Percentiles rank a stretch among this genome's conserved stretches.
These are phyloP conservation scores for Penaeus indicus DNA, from an alignment of 1,140 invertebrate species.

Conservation along the genomic window DNA sequence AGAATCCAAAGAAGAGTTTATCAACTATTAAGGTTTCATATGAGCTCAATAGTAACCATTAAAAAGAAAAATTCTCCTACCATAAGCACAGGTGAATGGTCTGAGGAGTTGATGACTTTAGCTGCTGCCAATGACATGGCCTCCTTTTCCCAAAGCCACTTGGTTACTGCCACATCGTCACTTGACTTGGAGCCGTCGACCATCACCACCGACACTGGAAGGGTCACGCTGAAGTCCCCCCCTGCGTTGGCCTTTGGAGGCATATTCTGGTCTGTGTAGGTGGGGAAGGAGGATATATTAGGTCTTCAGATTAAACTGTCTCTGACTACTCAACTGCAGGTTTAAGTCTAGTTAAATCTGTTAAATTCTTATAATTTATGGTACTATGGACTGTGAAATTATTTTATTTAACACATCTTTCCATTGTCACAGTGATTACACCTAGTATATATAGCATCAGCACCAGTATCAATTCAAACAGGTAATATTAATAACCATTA, in stretches of 20 bases:
- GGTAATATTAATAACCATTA: too few relatives aligned
- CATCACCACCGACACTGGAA: conserved; percentile 82
- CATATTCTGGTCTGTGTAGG: conserved; percentile 84
- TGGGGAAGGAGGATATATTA: conserved; percentile 57
- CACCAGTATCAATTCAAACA: too few relatives aligned
- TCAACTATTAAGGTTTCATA: too few relatives aligned
- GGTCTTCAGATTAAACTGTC: not conserved
- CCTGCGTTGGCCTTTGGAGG: conserved; percentile 90
- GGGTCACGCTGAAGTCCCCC: conserved; percentile 81
- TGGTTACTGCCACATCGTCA: conserved; percentile 89
- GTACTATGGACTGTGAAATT: too few relatives aligned
- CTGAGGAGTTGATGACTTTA: conserved; percentile 81
- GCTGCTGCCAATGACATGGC: conserved; percentile 87
- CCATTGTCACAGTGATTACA: too few relatives aligned
- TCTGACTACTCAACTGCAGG: not conserved
- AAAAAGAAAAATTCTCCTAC: conserved; percentile 70
- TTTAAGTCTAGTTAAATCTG: too few relatives aligned
- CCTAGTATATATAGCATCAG: too few relatives aligned
- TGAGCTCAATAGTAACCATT: too few relatives aligned
- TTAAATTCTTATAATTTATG: too few relatives aligned
- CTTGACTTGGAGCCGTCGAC: conserved; percentile 88
- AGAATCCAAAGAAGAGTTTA: too few relatives aligned
- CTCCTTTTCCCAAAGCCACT: conserved; percentile 88
- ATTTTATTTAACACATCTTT: too few relatives aligned
- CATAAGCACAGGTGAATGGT: conserved; percentile 82